Conservation (phyloP, 2,797 vertebrate species). For the Hemibagrus guttatus region DNA sequence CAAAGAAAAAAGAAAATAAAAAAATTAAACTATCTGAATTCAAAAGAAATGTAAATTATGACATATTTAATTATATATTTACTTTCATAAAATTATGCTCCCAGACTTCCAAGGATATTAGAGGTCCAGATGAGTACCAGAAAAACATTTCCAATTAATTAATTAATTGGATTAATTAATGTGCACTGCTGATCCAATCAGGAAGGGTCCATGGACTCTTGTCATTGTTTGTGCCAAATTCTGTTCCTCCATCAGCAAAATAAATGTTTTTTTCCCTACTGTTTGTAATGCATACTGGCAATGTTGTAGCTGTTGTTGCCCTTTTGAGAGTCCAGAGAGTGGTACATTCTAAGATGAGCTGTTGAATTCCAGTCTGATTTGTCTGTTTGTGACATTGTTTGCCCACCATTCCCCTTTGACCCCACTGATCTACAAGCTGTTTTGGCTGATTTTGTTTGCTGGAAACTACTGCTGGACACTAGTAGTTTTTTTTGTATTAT, state of each 20-base stretch:
- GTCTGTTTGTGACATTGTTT: background rate
- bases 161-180: too few relatives aligned
- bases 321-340: background rate
- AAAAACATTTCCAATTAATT: background rate
- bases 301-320: background rate
- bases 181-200: background rate
- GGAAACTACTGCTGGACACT: background rate
- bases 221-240: background rate
- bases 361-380: background rate
- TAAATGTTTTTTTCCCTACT: background rate
- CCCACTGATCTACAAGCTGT: background rate
- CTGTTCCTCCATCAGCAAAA: background rate
- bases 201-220: slow-evolving; percentile 1
- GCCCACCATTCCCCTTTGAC: background rate
- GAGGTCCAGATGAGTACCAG: background rate
- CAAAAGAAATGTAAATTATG: background rate
- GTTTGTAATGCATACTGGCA: background rate
- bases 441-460: background rate
- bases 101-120: background rate
- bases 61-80: background rate
- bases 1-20: background rate
- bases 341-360: background rate
- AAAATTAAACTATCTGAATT: background rate
- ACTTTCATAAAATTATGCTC: background rate
- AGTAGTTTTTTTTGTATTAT: background rate